Base-by-base conservation (phyloP, 2,888 invertebrate species). In the Sphinx pinastri region DNA sequence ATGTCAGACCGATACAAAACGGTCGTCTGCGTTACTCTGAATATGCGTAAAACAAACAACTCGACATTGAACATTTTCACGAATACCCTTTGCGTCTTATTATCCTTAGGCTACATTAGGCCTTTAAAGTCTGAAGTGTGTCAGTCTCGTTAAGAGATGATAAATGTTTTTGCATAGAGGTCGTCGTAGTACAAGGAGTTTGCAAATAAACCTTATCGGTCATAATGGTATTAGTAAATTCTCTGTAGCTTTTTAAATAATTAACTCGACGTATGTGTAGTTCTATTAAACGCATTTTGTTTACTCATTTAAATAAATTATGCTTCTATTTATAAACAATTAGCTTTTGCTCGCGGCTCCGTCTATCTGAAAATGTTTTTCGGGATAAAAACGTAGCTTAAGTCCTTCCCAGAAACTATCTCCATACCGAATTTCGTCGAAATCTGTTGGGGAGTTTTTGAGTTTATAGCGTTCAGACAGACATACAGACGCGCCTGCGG, bases 91-190 rank as follows among this genome's bases (percentile, higher is more conserved):
- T 63, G 63, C 60, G 68, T 38, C 60, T 71, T 71, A 38, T 71
- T 63, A 71, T 71, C 60, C 68, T 45, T 51, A 71, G 54, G 67
- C 68, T 54, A 57, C 55, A 57, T 55, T 55, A 60, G 68, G 52
- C 60, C 51, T 71, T 71, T 63, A 58, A 38, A 49, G 63, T 63
- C 71, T 71, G 66, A 57, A 71, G 51, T 49, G 7, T 54, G 66
- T 19, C 69, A 57, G 55, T 63, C 71, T 71, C 19, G 68, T 71
- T 71, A 71, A 16, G 25, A 38, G 19, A 63, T 71, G 71, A 71
- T 71, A 68, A 71, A 71, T 71, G 68, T 63, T 60, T 68, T 19
- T 12, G 51, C n/a, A 12, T 47, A 55, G 47, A 68, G 14, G 25
- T 49, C 45, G 38, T 31, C 14, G 14, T 14, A 45, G 45, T 16